Conservation (phyloP, 2,888 invertebrate genomes). For the Disparrhopalites patrizii region DNA sequence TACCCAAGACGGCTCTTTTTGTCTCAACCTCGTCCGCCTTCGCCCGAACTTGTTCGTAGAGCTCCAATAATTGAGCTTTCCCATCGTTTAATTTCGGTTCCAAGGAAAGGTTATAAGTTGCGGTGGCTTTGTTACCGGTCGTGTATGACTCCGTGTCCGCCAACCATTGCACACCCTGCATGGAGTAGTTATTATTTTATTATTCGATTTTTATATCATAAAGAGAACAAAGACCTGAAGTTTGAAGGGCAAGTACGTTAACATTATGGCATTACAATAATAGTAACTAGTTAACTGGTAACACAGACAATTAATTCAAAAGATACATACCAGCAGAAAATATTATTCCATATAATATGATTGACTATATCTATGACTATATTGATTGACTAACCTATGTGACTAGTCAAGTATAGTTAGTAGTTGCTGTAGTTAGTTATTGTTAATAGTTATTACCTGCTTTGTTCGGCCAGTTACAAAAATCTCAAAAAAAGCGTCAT, state of each 20-base stretch:
- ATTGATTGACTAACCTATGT: neutral
- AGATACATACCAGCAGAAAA: neutral
- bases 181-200: no score
- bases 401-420: no score
- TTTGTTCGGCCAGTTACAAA: conserved; percentile 58
- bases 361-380: neutral
- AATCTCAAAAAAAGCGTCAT: conserved; percentile 76
- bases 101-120: conserved; percentile 82
- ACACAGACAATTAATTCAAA: neutral
- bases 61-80: conserved; percentile 65
- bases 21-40: conserved; percentile 61
- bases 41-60: conserved; percentile 52
- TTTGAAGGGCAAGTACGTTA: no score
- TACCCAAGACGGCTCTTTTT: conserved; percentile 73
- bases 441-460: no score
- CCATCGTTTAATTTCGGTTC: conserved; percentile 77
- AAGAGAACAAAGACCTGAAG: no score
- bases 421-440: no score
- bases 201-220: no score
- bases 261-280: neutral
- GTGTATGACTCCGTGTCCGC: conserved; percentile 82
- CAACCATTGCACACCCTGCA: conserved; percentile 51
- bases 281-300: neutral
- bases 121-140: conserved; percentile 81
- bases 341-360: neutral